These are phyloP conservation scores for Oreortyx pictus DNA, from an alignment of 2,797 vertebrate genomes.

Conservation along the genomic window DNA sequence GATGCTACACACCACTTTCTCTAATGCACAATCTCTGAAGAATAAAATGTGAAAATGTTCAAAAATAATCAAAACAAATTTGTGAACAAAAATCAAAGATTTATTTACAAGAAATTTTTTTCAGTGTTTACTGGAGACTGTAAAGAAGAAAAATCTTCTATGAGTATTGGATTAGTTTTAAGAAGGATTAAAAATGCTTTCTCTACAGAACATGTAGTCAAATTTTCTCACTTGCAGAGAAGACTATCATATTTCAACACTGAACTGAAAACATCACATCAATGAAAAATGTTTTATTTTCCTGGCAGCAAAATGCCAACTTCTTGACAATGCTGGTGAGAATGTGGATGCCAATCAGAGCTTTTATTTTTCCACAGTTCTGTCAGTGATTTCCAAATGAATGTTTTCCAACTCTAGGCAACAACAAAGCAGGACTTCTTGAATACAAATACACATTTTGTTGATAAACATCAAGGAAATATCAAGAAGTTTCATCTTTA, in stretches of 20 bases:
- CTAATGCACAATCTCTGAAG: background rate
- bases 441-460: background rate
- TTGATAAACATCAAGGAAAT: slow-evolving; percentile 25
- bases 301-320: slow-evolving; percentile 3
- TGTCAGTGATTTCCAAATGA: slow-evolving; percentile 16
- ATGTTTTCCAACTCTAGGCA: slow-evolving; percentile 33
- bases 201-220: background rate
- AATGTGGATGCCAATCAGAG: slow-evolving; percentile 17
- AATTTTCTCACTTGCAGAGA: background rate
- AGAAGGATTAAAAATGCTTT: background rate
- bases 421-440: background rate
- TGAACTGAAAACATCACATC: background rate
- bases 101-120: background rate
- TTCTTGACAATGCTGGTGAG: background rate
- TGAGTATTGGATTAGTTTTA: background rate
- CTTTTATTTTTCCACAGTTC: slow-evolving; percentile 31
- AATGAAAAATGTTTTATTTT: background rate
- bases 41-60: background rate
- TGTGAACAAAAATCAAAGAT: background rate
- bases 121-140: background rate
- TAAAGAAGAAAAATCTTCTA: background rate
- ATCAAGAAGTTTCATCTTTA: background rate
- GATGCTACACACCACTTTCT: background rate
- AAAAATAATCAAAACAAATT: background rate
- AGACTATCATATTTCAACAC: background rate